A percentile compares a stretch with the other conserved stretches of the same genome.
Conservation (phyloP, 2,888 invertebrate genomes). For the Cremastinae sp. region DNA sequence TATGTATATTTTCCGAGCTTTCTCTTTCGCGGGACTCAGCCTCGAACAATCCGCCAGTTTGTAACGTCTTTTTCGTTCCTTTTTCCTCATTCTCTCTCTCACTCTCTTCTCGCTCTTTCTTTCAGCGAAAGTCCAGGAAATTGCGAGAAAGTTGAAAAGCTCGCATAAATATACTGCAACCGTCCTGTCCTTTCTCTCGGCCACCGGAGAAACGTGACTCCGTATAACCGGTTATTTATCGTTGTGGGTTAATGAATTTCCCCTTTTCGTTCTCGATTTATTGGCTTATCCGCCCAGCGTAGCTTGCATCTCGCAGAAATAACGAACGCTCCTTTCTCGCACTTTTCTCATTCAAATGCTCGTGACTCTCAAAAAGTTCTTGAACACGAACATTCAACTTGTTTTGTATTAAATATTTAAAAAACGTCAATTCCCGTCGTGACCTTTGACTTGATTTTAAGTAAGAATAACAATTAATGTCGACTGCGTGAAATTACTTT, state of each 20-base stretch:
- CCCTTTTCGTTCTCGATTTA: constrained; percentile 73
- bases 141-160: constrained; percentile 72
- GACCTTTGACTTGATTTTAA: no score
- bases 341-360: neutral
- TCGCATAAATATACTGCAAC: constrained; percentile 79
- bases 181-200: constrained; percentile 72
- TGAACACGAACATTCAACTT: neutral
- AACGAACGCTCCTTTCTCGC: constrained; percentile 1
- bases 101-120: constrained; percentile 21
- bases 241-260: constrained; percentile 77
- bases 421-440: no score
- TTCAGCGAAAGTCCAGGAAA: constrained; percentile 28
- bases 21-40: constrained; percentile 39
- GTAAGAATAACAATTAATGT: no score
- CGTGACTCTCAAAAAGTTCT: neutral
- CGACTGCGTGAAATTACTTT: no score
- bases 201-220: constrained; percentile 52
- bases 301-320: neutral
- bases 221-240: constrained; percentile 73
- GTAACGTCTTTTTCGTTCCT: neutral
- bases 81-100: constrained; percentile 17
- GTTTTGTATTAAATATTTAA: no score
- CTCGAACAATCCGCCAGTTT: constrained; percentile 38
- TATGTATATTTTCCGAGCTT: constrained; percentile 27
- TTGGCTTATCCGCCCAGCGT: constrained; percentile 66